phyloP scores from a whole-genome alignment of 2,888 invertebrate genomes.

The Polydrusus cervinus region DNA sequence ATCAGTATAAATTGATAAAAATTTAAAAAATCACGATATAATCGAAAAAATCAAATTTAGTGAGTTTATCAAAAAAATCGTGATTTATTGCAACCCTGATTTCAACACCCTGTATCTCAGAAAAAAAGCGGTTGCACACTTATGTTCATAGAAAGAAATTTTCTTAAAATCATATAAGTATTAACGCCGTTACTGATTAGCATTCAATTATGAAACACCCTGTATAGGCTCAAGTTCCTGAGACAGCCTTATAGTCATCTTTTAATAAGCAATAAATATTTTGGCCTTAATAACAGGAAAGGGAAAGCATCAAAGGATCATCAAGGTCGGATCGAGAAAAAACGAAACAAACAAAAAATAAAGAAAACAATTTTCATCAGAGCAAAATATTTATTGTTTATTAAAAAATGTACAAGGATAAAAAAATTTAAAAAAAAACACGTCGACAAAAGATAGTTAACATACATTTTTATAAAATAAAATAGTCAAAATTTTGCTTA shows the following conservation, averaged over 20 bases:
- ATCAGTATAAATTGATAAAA: no score
- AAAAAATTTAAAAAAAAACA: conserved; percentile 31
- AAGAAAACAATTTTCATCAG: conserved; percentile 61
- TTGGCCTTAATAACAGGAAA: conserved; percentile 57
- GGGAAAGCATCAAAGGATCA: conserved; percentile 48
- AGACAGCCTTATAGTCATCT: conserved; percentile 14
- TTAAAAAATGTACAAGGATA: conserved; percentile 60
- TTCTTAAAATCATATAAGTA: no score
- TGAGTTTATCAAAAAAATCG: no score
- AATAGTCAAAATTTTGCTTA: neutral
- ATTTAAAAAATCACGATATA: no score
- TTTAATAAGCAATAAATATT: conserved; percentile 68
- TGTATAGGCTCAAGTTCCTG: no score
- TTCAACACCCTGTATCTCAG: no score
- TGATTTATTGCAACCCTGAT: no score
- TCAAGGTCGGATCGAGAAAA: conserved; percentile 50
- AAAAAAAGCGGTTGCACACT: no score
- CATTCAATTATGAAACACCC: no score
- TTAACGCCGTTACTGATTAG: no score
- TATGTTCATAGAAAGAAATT: no score
- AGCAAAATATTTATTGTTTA: conserved; percentile 73
- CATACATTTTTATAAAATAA: conserved; percentile 12
- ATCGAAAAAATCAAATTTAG: no score
- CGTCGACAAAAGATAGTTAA: conserved; percentile 5
- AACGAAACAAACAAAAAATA: conserved; percentile 54